These are phyloP conservation scores for Spinus pinus DNA, from an alignment of 2,797 vertebrate species.

Conservation along the genomic window DNA sequence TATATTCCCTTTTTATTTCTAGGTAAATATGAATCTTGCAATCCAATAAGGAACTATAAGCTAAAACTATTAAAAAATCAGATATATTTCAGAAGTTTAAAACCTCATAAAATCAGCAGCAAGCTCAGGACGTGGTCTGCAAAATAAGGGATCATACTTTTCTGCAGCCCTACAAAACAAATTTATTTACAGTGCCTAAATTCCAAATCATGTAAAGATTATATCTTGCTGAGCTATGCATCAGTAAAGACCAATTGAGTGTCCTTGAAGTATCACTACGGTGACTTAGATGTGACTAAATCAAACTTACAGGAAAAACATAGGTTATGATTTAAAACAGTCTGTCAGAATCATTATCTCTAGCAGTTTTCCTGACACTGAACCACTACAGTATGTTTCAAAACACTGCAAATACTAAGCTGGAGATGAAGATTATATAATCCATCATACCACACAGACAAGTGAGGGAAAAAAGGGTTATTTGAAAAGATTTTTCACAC, in stretches of 20 bases:
- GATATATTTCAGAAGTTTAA: neutral
- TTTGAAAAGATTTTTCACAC: neutral
- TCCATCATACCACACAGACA: neutral
- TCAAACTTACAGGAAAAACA: slow-evolving; percentile 23
- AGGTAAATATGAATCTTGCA: neutral
- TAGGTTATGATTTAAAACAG: slow-evolving; percentile 37
- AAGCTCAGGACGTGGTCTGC: neutral
- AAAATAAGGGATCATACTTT: slow-evolving; percentile 14
- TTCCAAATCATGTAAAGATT: neutral
- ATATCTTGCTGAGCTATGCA: neutral
- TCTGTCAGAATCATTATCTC: slow-evolving; percentile 35
- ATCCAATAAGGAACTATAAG: neutral
- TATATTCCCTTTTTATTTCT: slow-evolving; percentile 16
- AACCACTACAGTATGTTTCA: slow-evolving; percentile 27
- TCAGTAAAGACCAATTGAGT: neutral
- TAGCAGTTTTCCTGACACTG: slow-evolving; percentile 28
- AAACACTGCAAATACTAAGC: neutral
- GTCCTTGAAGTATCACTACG: neutral
- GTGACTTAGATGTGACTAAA: slow-evolving; percentile 6
- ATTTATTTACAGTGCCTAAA: neutral
- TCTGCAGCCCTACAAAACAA: neutral
- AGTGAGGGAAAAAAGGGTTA: slow-evolving; percentile 22
- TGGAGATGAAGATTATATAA: slow-evolving; percentile 43
- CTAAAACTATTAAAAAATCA: slow-evolving; percentile 1
- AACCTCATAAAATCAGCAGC: neutral